Percentiles rank a stretch among this genome's conserved stretches.
phyloP scores from a whole-genome alignment of 2,113 vertebrate genomes.

The Oryzias curvinotus region DNA sequence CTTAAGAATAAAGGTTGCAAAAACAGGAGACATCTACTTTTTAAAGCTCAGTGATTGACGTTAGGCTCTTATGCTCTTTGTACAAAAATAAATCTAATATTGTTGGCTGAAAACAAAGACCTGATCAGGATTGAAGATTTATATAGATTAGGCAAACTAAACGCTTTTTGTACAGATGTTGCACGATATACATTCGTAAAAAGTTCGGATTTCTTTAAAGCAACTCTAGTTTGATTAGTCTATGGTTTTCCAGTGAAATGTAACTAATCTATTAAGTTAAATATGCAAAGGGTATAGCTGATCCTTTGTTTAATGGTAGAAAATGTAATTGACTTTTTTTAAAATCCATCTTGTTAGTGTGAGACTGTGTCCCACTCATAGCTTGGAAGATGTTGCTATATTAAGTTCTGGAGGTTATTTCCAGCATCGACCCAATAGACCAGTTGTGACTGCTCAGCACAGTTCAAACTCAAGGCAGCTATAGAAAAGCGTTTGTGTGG shows the following conservation, averaged over 20 bases:
- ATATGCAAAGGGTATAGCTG: neutral
- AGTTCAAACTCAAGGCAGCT: conserved; percentile 19
- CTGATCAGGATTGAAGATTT: too few relatives aligned
- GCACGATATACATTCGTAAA: too few relatives aligned
- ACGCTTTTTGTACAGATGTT: too few relatives aligned
- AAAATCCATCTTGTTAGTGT: conserved; percentile 5
- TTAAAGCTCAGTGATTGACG: too few relatives aligned
- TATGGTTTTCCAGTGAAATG: neutral
- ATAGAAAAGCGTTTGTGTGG: neutral
- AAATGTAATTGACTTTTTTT: neutral
- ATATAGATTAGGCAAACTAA: too few relatives aligned
- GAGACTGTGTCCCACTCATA: conserved; percentile 17
- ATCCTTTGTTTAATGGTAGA: neutral
- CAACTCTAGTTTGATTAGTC: too few relatives aligned
- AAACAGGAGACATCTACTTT: neutral
- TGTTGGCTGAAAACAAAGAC: too few relatives aligned
- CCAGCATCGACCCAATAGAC: neutral
- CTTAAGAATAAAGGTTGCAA: neutral
- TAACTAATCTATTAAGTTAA: neutral
- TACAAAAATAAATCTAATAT: too few relatives aligned
- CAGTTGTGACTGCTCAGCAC: neutral
- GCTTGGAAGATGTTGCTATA: conserved; percentile 5
- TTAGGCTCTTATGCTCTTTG: too few relatives aligned
- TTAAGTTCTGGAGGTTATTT: conserved; percentile 14
- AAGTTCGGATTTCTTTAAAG: too few relatives aligned